Evolutionary conservation across 2,797 vertebrate species (phyloP).

Genomic region (Lutjanus argentimaculatus): DNA sequence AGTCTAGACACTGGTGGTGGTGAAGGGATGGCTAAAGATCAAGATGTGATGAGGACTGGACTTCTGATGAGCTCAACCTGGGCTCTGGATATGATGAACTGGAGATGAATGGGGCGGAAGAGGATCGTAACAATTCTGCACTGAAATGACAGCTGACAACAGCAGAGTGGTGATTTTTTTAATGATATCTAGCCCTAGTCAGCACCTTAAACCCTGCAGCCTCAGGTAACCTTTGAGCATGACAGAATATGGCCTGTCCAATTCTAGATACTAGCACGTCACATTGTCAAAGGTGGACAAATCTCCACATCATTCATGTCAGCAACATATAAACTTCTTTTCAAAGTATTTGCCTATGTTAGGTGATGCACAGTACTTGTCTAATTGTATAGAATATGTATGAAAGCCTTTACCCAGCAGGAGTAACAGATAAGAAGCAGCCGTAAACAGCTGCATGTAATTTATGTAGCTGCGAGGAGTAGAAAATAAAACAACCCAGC

Average conservation of each 20-base stretch:
- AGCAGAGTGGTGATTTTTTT: too few species aligned
- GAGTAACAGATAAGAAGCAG: background rate
- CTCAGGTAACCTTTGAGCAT: background rate
- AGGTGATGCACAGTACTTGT: background rate
- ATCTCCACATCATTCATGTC: background rate
- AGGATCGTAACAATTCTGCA: too few species aligned
- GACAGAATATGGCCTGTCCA: background rate
- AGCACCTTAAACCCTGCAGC: background rate
- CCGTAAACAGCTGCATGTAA: slow-evolving; percentile 34
- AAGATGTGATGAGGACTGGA: too few species aligned
- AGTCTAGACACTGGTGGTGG: too few species aligned
- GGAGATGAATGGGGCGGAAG: too few species aligned
- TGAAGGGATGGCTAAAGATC: too few species aligned
- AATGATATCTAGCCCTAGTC: too few species aligned
- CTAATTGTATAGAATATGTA: background rate
- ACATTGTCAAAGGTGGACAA: background rate
- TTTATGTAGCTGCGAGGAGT: background rate
- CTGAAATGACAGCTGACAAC: too few species aligned
- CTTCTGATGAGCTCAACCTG: too few species aligned
- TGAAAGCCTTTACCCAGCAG: background rate
- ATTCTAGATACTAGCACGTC: background rate
- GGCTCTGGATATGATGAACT: too few species aligned
- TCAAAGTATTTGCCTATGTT: background rate
- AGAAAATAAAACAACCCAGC: background rate
- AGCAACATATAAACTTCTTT: background rate